Evolutionary conservation across 1,140 invertebrate genomes (phyloP), one percentile per base, ranked within the genome.

Genomic region (Cataglyphis hispanica): DNA sequence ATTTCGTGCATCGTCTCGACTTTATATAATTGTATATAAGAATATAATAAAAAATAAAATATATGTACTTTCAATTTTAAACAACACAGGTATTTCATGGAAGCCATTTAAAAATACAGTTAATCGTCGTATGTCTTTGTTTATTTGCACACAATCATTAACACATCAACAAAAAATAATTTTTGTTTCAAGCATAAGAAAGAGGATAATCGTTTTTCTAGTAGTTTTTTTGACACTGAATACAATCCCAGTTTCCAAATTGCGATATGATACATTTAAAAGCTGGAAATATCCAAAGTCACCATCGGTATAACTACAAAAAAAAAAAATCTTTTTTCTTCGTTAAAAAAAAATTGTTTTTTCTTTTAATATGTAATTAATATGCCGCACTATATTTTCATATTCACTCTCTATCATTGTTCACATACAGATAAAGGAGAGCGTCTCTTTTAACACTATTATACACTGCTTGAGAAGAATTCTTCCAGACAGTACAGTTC

Each of bases 21-120:
- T 69, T 43, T 8, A 19, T 16, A 0, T 50, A 37, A 11, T 22
- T 40, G 7, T 56, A 50, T 27, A 13, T 70, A 60, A 43, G 6
- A 72, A 83, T 72, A 60, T 61, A 83, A 83, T 83, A 83, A 74
- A 81, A 83, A 83, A 83, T 46, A 74, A 83, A 83, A 43, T 60
- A 34, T 80, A 50, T 76, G 13, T 69, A 80, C 43, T 53, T 8
- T 53, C 1, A 13, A 53, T 67, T 19, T 37, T 8, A 56, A n/a
- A 16, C 63, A 80, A 56, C 43, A 80, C 40, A 69, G 22, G 16
- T 80, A 69, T 6, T 69, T 67, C 43, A 53, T 80, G 34, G n/a
- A 78, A 64, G 61, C 40, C 4, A 40, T 72, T 5, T 53, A 60
- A 58, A n/a, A 58, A 25, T 60, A n/a, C 16, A 27, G 43, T 63